These are phyloP conservation scores for Lepus americanus DNA, from an alignment of 2,113 vertebrate species.

Conservation along the genomic window DNA sequence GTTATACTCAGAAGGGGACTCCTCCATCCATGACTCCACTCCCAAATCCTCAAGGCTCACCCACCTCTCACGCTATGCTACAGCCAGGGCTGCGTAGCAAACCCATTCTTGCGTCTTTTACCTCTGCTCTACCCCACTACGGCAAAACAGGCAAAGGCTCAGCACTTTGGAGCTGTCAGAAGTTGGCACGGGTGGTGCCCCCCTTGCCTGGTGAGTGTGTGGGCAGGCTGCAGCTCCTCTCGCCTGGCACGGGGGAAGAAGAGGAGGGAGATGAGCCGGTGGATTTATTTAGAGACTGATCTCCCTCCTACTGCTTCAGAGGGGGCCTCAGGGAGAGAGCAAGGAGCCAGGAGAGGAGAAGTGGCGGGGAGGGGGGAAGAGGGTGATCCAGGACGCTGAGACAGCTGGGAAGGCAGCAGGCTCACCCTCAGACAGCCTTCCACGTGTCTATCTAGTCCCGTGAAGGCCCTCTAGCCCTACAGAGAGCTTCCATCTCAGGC, in stretches of 20 bases:
- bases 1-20: background rate
- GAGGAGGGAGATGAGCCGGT: conserved; percentile 83
- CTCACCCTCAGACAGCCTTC: background rate
- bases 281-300: conserved; percentile 85
- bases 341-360: conserved; percentile 67
- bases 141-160: conserved; percentile 62
- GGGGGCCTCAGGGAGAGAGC: conserved; percentile 79
- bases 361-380: conserved; percentile 51
- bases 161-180: conserved; percentile 60
- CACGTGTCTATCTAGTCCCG: background rate
- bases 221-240: conserved; percentile 82
- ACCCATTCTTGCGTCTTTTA: conserved; percentile 12
- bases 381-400: conserved; percentile 56
- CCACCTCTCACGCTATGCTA: background rate
- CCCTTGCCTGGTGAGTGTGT: conserved; percentile 82
- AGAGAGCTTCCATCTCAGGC: conserved; percentile 60
- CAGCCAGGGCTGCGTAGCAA: background rate
- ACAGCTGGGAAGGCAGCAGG: background rate
- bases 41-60: background rate
- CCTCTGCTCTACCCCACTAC: background rate
- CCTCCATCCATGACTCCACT: background rate
- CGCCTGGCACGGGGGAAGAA: conserved; percentile 81
- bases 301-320: conserved; percentile 85
- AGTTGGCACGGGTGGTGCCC: conserved; percentile 81
- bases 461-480: background rate